Evolutionary conservation across 2,113 vertebrate genomes (phyloP).

Genomic region (Oreotrochilus melanogaster): DNA sequence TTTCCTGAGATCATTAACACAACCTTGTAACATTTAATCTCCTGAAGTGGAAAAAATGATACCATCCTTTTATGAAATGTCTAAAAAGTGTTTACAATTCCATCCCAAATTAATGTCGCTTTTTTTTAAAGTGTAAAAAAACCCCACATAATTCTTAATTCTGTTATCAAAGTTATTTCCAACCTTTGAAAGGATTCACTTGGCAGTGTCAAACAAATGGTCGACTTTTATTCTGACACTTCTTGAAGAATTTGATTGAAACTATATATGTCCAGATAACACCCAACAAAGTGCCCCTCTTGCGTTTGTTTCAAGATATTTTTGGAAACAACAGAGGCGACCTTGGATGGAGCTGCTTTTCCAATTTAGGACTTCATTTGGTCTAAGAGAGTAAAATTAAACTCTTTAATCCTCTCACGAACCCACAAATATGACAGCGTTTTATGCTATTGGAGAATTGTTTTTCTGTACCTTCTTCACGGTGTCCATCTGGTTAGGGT

Average conservation of each 20-base stretch:
- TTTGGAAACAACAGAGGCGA: slow-evolving; percentile 89
- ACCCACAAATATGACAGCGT: background rate
- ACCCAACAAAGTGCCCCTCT: slow-evolving; percentile 90
- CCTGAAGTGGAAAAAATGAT: background rate
- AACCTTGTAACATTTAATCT: slow-evolving; percentile 22
- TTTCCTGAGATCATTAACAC: slow-evolving; percentile 27
- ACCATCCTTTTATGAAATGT: background rate
- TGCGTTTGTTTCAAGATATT: slow-evolving; percentile 88
- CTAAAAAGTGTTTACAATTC: slow-evolving; percentile 22
- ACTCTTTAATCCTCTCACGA: slow-evolving; percentile 46
- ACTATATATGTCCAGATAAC: slow-evolving; percentile 92
- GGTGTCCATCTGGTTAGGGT: background rate
- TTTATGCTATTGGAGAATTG: background rate
- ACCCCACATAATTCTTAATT: background rate
- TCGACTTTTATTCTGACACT: slow-evolving; percentile 83
- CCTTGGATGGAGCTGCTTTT: slow-evolving; percentile 88
- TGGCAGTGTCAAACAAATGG: slow-evolving; percentile 76
- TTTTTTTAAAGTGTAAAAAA: background rate
- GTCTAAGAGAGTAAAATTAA: slow-evolving; percentile 73
- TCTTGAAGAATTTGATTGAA: slow-evolving; percentile 89
- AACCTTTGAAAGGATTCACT: slow-evolving; percentile 51
- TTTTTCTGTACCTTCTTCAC: background rate
- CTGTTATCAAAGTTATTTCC: slow-evolving; percentile 30
- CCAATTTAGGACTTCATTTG: slow-evolving; percentile 90
- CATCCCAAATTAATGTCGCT: background rate